Conservation (phyloP, 2,797 vertebrate genomes). For the Premnoplex brunnescens region DNA sequence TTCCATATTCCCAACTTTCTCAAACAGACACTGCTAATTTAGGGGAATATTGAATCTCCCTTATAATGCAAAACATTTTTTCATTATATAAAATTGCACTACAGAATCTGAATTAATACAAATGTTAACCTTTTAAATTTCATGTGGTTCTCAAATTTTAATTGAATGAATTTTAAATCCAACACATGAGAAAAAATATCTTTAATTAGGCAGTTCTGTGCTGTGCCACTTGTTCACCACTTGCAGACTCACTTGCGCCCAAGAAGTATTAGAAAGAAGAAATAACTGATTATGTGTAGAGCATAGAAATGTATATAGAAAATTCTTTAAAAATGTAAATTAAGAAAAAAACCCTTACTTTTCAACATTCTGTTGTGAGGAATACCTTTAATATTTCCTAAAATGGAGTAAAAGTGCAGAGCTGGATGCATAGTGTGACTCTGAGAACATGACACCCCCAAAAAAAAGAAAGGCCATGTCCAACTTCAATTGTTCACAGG, state of each 20-base stretch:
- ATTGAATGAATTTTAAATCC: not conserved
- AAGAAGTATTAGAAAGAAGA: not conserved
- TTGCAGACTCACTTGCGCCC: not conserved
- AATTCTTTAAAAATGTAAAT: not conserved
- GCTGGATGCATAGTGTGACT: rapidly evolving
- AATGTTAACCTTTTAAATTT: not conserved
- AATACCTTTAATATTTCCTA: not conserved
- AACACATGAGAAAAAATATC: not conserved
- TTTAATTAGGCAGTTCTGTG: not conserved
- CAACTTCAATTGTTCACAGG: not conserved
- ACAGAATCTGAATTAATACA: conserved; percentile 19
- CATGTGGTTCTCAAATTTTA: not conserved
- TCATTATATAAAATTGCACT: not conserved
- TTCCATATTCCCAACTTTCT: not conserved
- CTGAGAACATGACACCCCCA: not conserved
- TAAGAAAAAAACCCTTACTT: not conserved
- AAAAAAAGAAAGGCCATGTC: not conserved
- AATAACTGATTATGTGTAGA: not conserved
- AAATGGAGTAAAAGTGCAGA: not conserved
- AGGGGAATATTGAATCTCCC: not conserved
- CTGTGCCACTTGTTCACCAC: not conserved
- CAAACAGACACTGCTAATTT: not conserved
- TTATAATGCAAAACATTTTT: not conserved
- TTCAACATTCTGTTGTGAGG: not conserved
- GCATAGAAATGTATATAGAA: not conserved